These are phyloP conservation scores for Apaloderma vittatum DNA, from an alignment of 2,113 vertebrate genomes.

Conservation along the genomic window DNA sequence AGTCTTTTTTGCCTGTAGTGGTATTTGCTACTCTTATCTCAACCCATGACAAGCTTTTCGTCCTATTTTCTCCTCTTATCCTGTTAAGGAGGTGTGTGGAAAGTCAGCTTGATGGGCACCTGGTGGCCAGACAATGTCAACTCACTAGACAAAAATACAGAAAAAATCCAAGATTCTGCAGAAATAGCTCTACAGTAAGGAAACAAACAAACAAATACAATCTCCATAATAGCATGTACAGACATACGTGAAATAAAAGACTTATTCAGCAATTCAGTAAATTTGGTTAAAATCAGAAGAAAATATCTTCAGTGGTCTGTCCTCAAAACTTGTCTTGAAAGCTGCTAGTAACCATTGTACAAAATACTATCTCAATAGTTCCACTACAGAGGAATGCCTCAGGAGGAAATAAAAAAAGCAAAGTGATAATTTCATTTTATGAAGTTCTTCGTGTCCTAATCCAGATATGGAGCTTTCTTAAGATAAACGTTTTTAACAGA, in stretches of 20 bases:
- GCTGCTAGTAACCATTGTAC: background rate
- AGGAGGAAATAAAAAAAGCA: background rate
- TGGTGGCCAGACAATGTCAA: background rate
- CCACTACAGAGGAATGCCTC: background rate
- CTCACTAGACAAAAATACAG: background rate
- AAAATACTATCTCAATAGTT: background rate
- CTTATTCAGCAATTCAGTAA: background rate
- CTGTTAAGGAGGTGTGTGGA: background rate
- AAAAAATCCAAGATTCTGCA: background rate
- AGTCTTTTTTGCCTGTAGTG: background rate
- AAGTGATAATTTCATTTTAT: background rate
- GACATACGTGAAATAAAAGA: background rate
- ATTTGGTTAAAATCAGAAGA: background rate
- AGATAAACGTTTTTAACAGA: background rate
- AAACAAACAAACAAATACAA: background rate
- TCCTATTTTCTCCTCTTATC: background rate
- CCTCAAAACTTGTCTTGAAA: background rate
- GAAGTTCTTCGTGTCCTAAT: background rate
- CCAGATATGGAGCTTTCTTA: background rate
- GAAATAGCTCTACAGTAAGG: background rate
- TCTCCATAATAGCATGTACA: background rate
- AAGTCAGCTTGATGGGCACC: background rate
- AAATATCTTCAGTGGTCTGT: background rate
- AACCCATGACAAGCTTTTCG: rapidly evolving
- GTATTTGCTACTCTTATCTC: background rate